Evolutionary conservation across 2,113 vertebrate genomes (phyloP), one percentile per base, ranked within the genome.

Genomic region (Columbina picui): DNA sequence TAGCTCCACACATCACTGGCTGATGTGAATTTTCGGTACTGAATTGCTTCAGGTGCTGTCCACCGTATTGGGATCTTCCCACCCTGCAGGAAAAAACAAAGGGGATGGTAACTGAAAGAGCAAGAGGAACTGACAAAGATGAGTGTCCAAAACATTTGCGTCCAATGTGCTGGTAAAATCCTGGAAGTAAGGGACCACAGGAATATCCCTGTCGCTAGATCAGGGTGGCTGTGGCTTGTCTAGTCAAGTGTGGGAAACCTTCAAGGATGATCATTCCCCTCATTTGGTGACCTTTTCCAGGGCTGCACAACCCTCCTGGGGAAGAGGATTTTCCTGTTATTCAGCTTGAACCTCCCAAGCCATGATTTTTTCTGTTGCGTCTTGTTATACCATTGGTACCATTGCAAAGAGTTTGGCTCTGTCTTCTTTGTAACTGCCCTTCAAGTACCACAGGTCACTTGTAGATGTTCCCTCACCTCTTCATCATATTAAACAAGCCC

Each of bases 1-100:
- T 98, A 98, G 95, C 98, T 98, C 98, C 98, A 98, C 38, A 98
- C 98, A 0, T 98, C 98, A 0, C 98, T 98, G 96, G 98, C 98
- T 0, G 98, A 98, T 22, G 98, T 98, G 96, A 98, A 98, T 59
- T 98, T 98, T 10, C 98, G 93, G 95, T 98, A 98, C 84, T 98
- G 98, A 43, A 98, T 98, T 36, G 98, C 98, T 87, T 98, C 98
- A 0, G 98, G 98, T 0, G 98, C 98, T 0, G 98, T 98, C 98
- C 98, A 98, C 5, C 98, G 97, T 41, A 98, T 98, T 0, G 98
- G 98, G 90, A 98, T 98, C 95, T 98, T 98, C 32, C 98, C 98
- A 1, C 98, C 98, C 98, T 98, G 94, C 18, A 78, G 88, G 6
- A 11, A 49, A 15, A 34, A 27, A 1, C 5, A 53, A 19, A 81